Conservation (phyloP, 2,797 vertebrate species). For the Erpetoichthys calabaricus region DNA sequence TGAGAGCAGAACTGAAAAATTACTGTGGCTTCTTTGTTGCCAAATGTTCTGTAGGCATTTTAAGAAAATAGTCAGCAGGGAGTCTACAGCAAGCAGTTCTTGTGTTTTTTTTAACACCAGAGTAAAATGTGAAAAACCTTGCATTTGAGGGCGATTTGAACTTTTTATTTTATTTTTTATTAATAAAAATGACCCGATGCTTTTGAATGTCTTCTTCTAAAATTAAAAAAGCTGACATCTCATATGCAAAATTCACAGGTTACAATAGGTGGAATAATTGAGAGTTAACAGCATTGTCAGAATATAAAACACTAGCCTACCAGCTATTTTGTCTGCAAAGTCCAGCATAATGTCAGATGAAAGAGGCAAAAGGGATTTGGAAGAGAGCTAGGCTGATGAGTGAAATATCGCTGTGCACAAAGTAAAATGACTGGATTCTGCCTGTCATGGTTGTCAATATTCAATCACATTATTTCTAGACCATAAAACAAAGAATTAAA, state of each 20-base stretch:
- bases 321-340: constrained; percentile 39
- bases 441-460: too few relatives aligned
- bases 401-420: too few relatives aligned
- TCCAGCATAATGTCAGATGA: constrained; percentile 40
- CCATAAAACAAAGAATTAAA: too few relatives aligned
- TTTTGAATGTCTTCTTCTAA: not conserved
- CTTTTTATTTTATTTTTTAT: not conserved
- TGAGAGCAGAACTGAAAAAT: not conserved
- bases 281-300: too few relatives aligned
- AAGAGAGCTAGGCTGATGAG: constrained; percentile 27
- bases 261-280: too few relatives aligned
- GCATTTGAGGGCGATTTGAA: not conserved
- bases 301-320: too few relatives aligned
- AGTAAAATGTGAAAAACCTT: not conserved
- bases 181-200: not conserved
- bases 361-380: constrained; percentile 31
- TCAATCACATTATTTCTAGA: too few relatives aligned
- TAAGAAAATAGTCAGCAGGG: not conserved
- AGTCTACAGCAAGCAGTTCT: not conserved
- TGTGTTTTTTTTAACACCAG: not conserved
- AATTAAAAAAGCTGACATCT: not conserved
- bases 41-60: not conserved
- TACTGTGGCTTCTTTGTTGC: not conserved
- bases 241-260: not conserved
- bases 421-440: too few relatives aligned